Evolutionary conservation across 2,113 vertebrate genomes (phyloP).

Genomic region (Dipodomys spectabilis): DNA sequence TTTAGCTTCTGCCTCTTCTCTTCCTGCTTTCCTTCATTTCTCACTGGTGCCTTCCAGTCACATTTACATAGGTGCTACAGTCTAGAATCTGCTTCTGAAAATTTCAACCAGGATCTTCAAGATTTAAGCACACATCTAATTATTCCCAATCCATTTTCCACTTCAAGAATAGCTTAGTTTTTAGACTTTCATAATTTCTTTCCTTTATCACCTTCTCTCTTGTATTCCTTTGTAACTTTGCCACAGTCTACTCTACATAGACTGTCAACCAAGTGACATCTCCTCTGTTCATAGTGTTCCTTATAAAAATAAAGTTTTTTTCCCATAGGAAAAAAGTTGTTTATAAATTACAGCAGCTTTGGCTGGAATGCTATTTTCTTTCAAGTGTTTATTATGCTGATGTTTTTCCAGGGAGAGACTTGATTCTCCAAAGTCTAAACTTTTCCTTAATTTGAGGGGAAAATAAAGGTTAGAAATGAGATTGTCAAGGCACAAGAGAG

Average conservation of each 20-base stretch:
- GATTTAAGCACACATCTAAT: neutral
- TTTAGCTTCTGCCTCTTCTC: neutral
- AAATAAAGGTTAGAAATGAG: neutral
- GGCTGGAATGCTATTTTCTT: neutral
- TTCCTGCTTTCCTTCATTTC: neutral
- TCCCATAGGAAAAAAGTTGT: neutral
- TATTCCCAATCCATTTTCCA: neutral
- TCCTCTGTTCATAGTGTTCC: neutral
- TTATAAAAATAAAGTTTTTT: neutral
- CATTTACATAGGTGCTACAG: neutral
- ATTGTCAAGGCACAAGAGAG: conserved; percentile 10
- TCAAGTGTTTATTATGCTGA: neutral
- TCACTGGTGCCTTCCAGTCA: neutral
- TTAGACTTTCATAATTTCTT: neutral
- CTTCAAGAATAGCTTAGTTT: neutral
- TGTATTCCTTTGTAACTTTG: neutral
- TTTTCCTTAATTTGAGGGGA: neutral
- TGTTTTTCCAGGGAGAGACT: neutral
- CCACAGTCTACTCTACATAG: neutral
- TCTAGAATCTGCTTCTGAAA: neutral
- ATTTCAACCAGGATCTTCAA: neutral
- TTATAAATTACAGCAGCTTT: neutral
- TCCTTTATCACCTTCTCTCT: neutral
- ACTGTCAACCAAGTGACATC: neutral
- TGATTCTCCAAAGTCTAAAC: neutral